phyloP scores from a whole-genome alignment of 2,888 invertebrate species.

The Eupsilia transversa region DNA sequence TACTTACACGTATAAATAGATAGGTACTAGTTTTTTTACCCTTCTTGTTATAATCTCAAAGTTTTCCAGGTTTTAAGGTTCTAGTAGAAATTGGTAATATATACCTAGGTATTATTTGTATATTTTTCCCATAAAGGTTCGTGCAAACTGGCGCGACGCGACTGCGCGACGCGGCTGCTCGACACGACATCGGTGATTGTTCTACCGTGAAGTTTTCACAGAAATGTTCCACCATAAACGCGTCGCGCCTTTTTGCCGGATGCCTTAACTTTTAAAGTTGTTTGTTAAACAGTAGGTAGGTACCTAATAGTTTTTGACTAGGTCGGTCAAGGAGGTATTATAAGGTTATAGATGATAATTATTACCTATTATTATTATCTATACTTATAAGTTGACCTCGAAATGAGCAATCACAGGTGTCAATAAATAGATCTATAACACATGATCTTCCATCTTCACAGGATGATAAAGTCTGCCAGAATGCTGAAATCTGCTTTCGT shows the following conservation, averaged over 20 bases:
- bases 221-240: too few relatives aligned
- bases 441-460: conserved; percentile 74
- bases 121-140: not conserved
- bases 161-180: too few relatives aligned
- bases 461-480: conserved; percentile 81
- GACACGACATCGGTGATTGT: too few relatives aligned
- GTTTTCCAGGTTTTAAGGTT: too few relatives aligned
- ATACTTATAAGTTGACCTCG: not conserved
- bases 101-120: not conserved
- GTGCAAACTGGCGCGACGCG: too few relatives aligned
- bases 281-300: not conserved
- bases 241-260: too few relatives aligned
- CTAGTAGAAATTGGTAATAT: not conserved
- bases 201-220: too few relatives aligned
- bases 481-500: conserved; percentile 78
- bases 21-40: conserved; percentile 24
- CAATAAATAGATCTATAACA: conserved; percentile 52
- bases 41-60: conserved; percentile 20
- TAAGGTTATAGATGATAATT: not conserved
- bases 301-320: not conserved
- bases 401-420: conserved; percentile 2
- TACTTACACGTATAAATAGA: too few relatives aligned
- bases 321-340: not conserved
- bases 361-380: too few relatives aligned
- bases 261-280: not conserved